Percentiles rank a stretch among this genome's conserved stretches.
Evolutionary conservation across 1,140 invertebrate species (phyloP).

Genomic region (Leptestheria dahalacensis): DNA sequence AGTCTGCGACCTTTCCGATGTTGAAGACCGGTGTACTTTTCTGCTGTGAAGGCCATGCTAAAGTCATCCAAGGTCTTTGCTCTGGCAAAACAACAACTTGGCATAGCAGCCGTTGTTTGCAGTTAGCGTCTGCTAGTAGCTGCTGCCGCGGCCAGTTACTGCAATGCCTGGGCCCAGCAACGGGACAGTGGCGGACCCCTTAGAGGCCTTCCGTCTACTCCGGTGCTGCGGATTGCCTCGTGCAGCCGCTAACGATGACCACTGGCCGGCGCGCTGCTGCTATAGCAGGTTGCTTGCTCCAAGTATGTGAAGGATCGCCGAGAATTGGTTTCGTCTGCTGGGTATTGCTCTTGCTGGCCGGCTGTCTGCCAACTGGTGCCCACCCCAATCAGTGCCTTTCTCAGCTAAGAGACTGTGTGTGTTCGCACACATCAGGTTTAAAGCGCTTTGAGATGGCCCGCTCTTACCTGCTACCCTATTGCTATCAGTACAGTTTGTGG

Average conservation of each 20-base stretch:
- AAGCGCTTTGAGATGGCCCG: constrained; percentile 13
- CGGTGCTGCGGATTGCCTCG: not conserved
- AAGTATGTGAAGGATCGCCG: not conserved
- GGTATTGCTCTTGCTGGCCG: not conserved
- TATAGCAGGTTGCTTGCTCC: not conserved
- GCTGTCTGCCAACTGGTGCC: not conserved
- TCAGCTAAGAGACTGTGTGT: not conserved
- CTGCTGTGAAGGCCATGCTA: not conserved
- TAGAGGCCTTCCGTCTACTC: not conserved
- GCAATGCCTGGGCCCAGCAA: not conserved
- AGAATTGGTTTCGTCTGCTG: not conserved
- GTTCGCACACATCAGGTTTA: not conserved
- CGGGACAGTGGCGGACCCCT: not conserved
- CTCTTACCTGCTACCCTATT: constrained; percentile 42
- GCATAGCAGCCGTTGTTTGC: not conserved
- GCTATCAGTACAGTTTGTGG: constrained; percentile 58
- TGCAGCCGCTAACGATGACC: not conserved
- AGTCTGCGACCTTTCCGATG: too few species aligned
- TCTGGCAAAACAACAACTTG: not conserved
- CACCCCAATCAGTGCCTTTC: not conserved
- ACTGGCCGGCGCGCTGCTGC: not conserved
- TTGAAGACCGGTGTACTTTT: too few species aligned
- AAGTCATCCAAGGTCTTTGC: not conserved
- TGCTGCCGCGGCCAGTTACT: not conserved
- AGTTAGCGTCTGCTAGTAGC: not conserved